Percentiles rank a stretch among this genome's conserved stretches.
phyloP scores from a whole-genome alignment of 2,113 vertebrate genomes.

The Pyrgilauda ruficollis region DNA sequence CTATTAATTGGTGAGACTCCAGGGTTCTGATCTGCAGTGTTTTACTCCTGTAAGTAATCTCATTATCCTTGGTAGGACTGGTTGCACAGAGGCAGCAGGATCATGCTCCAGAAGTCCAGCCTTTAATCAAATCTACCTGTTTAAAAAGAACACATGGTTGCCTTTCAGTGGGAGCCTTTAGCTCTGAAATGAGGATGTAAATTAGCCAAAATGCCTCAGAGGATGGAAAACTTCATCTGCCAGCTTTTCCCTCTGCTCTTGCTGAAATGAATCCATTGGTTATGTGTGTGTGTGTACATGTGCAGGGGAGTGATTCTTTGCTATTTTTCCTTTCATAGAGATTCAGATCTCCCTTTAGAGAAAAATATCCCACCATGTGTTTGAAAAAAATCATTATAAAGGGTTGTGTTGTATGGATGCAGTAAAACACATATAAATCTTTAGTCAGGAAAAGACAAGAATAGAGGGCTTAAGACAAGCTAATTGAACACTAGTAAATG shows the following conservation, averaged over 20 bases:
- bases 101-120: slow-evolving; percentile 43
- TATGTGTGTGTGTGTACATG: background rate
- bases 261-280: slow-evolving; percentile 2
- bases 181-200: slow-evolving; percentile 7
- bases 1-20: slow-evolving; percentile 37
- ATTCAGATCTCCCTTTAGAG: background rate
- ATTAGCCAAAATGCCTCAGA: slow-evolving; percentile 55
- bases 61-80: slow-evolving; percentile 28
- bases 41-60: slow-evolving; percentile 45
- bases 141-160: slow-evolving; percentile 46
- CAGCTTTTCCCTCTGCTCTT: slow-evolving; percentile 14
- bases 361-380: background rate
- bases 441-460: background rate
- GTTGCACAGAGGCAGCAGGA: slow-evolving; percentile 7
- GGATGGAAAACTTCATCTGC: slow-evolving; percentile 52
- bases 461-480: background rate
- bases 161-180: slow-evolving; percentile 35
- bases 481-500: background rate
- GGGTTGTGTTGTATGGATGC: background rate
- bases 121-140: slow-evolving; percentile 57
- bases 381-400: background rate
- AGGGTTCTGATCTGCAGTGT: slow-evolving; percentile 13
- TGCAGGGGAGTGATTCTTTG: background rate
- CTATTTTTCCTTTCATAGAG: background rate
- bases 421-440: background rate